Evolutionary conservation across 2,797 vertebrate species (phyloP).

Genomic region (Fundulus diaphanus): DNA sequence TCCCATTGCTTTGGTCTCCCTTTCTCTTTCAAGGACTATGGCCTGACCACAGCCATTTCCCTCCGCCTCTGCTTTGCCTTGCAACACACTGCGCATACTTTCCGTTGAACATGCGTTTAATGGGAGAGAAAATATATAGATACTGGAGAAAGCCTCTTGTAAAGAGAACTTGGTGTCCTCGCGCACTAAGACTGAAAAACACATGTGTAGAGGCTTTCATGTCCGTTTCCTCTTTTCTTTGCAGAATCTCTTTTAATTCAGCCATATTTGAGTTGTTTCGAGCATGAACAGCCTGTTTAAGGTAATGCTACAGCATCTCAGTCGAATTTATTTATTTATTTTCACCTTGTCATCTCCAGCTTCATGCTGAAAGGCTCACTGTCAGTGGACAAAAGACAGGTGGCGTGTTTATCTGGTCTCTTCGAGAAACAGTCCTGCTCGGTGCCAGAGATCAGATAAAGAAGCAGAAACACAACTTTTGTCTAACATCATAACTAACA

Average conservation of each 20-base stretch:
- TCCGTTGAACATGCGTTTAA: slow-evolving; percentile 78
- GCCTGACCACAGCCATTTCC: slow-evolving; percentile 81
- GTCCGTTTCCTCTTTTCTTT: slow-evolving; percentile 12
- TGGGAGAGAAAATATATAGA: slow-evolving; percentile 73
- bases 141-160: slow-evolving; percentile 64
- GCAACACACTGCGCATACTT: slow-evolving; percentile 78
- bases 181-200: slow-evolving; percentile 50
- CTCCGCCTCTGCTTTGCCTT: slow-evolving; percentile 66
- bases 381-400: too few relatives aligned
- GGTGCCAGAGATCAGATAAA: too few relatives aligned
- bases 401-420: too few relatives aligned
- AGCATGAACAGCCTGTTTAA: background rate
- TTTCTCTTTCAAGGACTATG: slow-evolving; percentile 71
- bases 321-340: background rate
- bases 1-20: slow-evolving; percentile 50
- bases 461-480: too few relatives aligned
- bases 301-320: background rate
- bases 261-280: background rate
- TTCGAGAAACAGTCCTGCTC: too few relatives aligned
- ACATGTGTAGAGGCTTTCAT: slow-evolving; percentile 50
- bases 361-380: too few relatives aligned
- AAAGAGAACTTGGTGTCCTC: slow-evolving; percentile 58
- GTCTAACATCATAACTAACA: too few relatives aligned
- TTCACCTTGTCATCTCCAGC: too few relatives aligned
- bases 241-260: background rate